Base-by-base conservation (phyloP, 2,888 invertebrate species). In the Macrophya alboannulata region DNA sequence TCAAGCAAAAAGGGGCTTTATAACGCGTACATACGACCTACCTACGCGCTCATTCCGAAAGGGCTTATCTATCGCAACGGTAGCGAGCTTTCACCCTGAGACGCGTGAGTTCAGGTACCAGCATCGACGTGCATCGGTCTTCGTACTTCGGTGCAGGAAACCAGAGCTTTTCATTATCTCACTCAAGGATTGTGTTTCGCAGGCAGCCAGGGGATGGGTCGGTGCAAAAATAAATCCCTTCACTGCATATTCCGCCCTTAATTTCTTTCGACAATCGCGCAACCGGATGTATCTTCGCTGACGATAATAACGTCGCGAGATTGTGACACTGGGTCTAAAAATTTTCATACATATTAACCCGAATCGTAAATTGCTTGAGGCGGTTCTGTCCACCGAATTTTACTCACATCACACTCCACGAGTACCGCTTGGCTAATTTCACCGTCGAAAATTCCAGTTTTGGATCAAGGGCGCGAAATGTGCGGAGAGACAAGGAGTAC, bases 1-100 rank as follows among this genome's bases (percentile, higher is more conserved):
- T 77, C 77, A 17, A 21, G 51, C 55, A 55, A 77, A 76, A 77
- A 77, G 55, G 48, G 77, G 55, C 37, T 77, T 77, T 37, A 77
- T 37, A 48, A 31, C 72, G 8, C 25, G 48, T 43, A 31, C 21
- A 9, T 8, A 45, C n/a, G 21, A 10, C 43, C 40, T 25, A 3
- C 40, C 17, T n/a, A 45, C 1, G 72, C 40, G 31, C 45, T 45
- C 21, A 45, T 74, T 4, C 48, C 45, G 10, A 45, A 37, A 68
- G 21, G 62, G 62, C 62, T 62, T 62, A 62, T 62, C 62, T 62
- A 9, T 25, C 62, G 62, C 62, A 4, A 31, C 10, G 62, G 12
- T 31, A 62, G 62, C 62, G 25, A 62, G 10, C 25, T 12, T 10
- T 25, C n/a, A 59, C n/a, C 0, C 59, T 59, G 15, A 15, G 12